Base-by-base conservation (phyloP, 2,888 invertebrate species). In the Brachylomia viminalis region DNA sequence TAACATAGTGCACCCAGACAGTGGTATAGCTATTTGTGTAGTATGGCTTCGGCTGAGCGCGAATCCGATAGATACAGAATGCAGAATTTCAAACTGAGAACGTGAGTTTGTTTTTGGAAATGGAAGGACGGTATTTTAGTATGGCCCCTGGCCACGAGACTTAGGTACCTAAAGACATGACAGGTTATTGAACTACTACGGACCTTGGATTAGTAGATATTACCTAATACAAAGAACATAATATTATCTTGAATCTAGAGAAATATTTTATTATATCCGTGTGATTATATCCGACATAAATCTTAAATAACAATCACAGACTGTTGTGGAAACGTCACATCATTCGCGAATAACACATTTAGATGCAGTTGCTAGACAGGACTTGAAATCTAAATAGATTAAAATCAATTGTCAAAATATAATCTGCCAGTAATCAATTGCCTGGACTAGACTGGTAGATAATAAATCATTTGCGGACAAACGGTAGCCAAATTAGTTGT, bases 1-100 rank as follows among this genome's bases (percentile, higher is more conserved):
- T 82, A 79, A 79, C 84, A 83, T 81, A 81, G 77, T 70, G 86
- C 86, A 81, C 77, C 77, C 87, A 86, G 84, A 86, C 86, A 30
- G 72, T 45, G 65, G 15, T 82, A 77, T 81, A 69, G 62, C 54
- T 73, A 84, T 27, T 59, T 49, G 52, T 64, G 33, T 67, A 52
- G n/a, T 70, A 70, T 49, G 64, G 79, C 38, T 82, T 49, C 69
- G 59, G 17, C 15, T 72, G 64, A 54, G 75, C 71, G 77, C 65
- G 72, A 77, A 70, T 64, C n/a, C 72, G 64, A 74, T 80, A 73
- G 71, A 68, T 80, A 61, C 61, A 67, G 30, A 70, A 59, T 66
- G 66, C 59, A 69, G 27, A 79, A 56, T 56, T 83, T 75, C 42
- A 45, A 79, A 76, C 7, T 73, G 8, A 49, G 84, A 83, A 83